Percentiles rank a stretch among this genome's conserved stretches.
These are phyloP conservation scores for Stegophylla sp. DNA, from an alignment of 2,888 invertebrate species.

Conservation along the genomic window DNA sequence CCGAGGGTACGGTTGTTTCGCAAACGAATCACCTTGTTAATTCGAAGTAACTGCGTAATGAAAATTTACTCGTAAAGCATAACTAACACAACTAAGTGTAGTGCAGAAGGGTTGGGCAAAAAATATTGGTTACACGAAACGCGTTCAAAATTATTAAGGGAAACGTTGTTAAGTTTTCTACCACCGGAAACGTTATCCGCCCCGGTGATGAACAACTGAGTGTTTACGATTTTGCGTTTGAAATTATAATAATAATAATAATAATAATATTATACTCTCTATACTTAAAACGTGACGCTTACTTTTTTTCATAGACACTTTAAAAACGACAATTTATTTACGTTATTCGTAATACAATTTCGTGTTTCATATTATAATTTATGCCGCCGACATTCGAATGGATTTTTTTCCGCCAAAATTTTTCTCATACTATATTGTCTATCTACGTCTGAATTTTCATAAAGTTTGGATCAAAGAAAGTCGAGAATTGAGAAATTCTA, in stretches of 20 bases:
- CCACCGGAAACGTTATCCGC: neutral
- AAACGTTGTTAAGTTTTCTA: neutral
- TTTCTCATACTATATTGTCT: too few species aligned
- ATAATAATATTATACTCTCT: neutral
- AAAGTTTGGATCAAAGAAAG: too few species aligned
- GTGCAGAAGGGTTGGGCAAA: constrained; percentile 21
- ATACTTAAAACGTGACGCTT: too few species aligned
- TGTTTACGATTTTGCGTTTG: neutral
- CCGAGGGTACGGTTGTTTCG: constrained; percentile 30
- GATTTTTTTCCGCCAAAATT: too few species aligned
- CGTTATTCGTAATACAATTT: too few species aligned
- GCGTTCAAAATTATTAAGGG: constrained; percentile 4
- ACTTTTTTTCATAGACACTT: too few species aligned
- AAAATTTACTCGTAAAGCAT: constrained; percentile 30
- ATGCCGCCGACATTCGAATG: too few species aligned
- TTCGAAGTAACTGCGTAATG: constrained; percentile 37
- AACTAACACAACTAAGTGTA: constrained; percentile 30
- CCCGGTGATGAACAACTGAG: neutral
- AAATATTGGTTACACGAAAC: constrained; percentile 18
- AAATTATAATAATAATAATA: neutral
- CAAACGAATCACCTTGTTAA: constrained; percentile 30
- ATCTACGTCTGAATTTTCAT: too few species aligned
- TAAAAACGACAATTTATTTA: too few species aligned
- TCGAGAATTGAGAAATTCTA: too few species aligned
- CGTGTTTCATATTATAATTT: too few species aligned